These are phyloP conservation scores for Lepidochitona cinerea DNA, from an alignment of 2,888 invertebrate genomes.

Conservation along the genomic window DNA sequence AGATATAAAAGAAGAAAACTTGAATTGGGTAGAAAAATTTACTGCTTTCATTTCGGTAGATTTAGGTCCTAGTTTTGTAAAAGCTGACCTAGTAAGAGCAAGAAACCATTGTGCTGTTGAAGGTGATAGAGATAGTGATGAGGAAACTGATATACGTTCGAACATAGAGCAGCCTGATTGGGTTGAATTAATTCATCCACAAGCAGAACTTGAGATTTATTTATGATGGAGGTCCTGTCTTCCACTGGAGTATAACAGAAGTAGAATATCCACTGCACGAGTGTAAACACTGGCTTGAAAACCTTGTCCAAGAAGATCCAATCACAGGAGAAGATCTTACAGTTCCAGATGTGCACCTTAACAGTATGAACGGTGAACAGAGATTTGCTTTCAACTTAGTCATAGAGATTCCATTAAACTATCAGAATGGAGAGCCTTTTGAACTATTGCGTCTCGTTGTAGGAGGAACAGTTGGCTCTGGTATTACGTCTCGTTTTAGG, in stretches of 20 bases:
- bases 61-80: slow-evolving; percentile 29
- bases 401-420: slow-evolving; percentile 25
- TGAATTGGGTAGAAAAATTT: slow-evolving; percentile 29
- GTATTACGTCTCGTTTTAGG: no score
- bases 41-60: slow-evolving; percentile 16
- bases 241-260: slow-evolving; percentile 21
- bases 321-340: neutral
- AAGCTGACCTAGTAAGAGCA: slow-evolving; percentile 18
- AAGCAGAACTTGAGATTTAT: slow-evolving; percentile 16
- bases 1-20: slow-evolving; percentile 28
- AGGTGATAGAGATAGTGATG: neutral
- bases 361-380: slow-evolving; percentile 33
- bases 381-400: slow-evolving; percentile 33
- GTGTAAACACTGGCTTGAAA: slow-evolving; percentile 14
- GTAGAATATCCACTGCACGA: slow-evolving; percentile 15
- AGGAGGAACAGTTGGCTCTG: slow-evolving; percentile 36
- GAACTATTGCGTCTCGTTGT: slow-evolving; percentile 28
- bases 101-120: slow-evolving; percentile 12
- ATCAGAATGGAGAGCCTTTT: slow-evolving; percentile 4
- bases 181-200: neutral
- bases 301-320: slow-evolving; percentile 14
- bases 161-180: slow-evolving; percentile 21
- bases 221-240: slow-evolving; percentile 40
- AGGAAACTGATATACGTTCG: slow-evolving; percentile 5
- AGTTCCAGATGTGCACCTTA: slow-evolving; percentile 26